These are phyloP conservation scores for Apamea sordens DNA, from an alignment of 2,888 invertebrate species.

Conservation along the genomic window DNA sequence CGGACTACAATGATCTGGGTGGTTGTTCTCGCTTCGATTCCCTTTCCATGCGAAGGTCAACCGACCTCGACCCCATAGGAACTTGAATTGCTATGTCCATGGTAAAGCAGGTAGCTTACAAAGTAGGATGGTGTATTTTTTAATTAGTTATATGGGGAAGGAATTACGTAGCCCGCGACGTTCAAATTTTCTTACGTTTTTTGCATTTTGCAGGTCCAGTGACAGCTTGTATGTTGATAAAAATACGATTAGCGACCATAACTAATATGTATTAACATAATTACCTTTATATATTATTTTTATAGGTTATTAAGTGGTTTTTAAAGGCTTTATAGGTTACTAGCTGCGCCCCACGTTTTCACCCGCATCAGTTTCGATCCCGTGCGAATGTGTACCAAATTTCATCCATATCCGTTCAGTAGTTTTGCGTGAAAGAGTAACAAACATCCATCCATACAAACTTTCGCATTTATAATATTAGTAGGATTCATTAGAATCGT, in stretches of 20 bases:
- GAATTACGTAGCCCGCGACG: neutral
- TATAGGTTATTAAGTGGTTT: no score
- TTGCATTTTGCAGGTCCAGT: neutral
- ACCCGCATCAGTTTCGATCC: no score
- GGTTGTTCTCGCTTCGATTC: constrained; percentile 49
- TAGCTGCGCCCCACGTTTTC: no score
- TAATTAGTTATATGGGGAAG: neutral
- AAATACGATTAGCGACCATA: neutral
- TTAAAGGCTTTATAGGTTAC: no score
- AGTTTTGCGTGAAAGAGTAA: no score
- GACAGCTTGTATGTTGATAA: neutral
- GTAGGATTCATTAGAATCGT: neutral
- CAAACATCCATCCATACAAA: no score
- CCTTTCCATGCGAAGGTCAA: constrained; percentile 29
- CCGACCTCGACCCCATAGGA: constrained; percentile 44
- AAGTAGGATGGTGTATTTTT: neutral
- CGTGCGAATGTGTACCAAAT: no score
- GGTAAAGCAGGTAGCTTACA: constrained; percentile 1
- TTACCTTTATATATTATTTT: no score
- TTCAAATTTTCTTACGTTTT: neutral
- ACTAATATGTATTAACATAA: neutral
- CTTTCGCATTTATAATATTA: neutral
- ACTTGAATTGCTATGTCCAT: constrained; percentile 7
- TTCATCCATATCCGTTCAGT: no score
- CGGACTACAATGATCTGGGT: constrained; percentile 23